phyloP scores from a whole-genome alignment of 2,888 invertebrate species.

The Callyntrura sp. region DNA sequence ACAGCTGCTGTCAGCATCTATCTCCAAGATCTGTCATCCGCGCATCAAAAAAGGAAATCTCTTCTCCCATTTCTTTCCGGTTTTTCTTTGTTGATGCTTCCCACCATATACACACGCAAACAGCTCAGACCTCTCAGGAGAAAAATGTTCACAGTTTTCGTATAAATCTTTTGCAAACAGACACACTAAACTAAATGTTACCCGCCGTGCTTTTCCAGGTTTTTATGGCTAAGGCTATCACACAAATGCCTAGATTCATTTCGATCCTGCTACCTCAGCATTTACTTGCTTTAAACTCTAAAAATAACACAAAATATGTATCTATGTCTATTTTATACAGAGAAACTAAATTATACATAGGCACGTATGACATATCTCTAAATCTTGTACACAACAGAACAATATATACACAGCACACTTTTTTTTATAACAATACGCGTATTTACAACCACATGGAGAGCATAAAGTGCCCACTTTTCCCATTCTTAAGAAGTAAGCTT shows the following conservation, averaged over 20 bases:
- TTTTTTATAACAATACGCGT: too few relatives aligned
- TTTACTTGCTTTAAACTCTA: slow-evolving; percentile 26
- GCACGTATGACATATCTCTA: too few relatives aligned
- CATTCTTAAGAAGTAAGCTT: background rate
- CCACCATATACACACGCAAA: background rate
- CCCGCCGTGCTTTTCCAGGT: too few relatives aligned
- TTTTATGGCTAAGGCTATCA: too few relatives aligned
- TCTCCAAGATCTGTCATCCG: slow-evolving; percentile 74
- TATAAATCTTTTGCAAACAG: slow-evolving; percentile 4
- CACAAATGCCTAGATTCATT: too few relatives aligned
- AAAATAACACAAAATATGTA: too few relatives aligned
- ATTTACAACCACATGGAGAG: background rate
- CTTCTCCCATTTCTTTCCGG: slow-evolving; percentile 76
- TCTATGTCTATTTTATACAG: too few relatives aligned
- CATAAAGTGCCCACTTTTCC: background rate
- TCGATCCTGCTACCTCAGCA: background rate
- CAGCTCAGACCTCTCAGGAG: slow-evolving; percentile 1
- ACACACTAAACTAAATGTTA: too few relatives aligned
- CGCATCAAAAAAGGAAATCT: slow-evolving; percentile 77
- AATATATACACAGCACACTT: too few relatives aligned
- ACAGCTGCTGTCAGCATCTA: slow-evolving; percentile 76
- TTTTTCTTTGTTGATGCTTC: slow-evolving; percentile 63
- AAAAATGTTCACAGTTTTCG: background rate
- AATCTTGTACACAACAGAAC: too few relatives aligned
- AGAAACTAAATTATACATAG: too few relatives aligned